Evolutionary conservation across 2,888 invertebrate genomes (phyloP), one percentile per base, ranked within the genome.

Genomic region (Andrena trimmerana): DNA sequence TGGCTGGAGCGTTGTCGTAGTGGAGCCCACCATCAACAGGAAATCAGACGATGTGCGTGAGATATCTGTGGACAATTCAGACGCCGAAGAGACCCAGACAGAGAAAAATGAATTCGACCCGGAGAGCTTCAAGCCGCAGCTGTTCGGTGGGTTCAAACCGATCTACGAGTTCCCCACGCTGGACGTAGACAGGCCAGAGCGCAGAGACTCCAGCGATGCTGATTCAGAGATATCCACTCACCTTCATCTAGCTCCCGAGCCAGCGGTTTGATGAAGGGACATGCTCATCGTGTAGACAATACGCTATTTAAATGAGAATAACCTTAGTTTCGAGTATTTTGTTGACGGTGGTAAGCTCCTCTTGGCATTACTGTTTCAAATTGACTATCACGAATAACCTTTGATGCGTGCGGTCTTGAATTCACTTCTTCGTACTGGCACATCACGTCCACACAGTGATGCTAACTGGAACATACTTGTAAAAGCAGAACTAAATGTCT

Each of bases 101-200:
- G 91, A 91, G 69, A 89, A 94, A 94, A 88, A 60, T 7, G 90
- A 90, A 74, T 96, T 96, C 87, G 96, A 96, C 89, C 94, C 96
- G 5, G 96, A 96, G 86, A 96, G 95, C 86, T 97, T 97, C 87
- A 96, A 96, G 84, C 97, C 97, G 0, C 96, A 96, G 88, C 92
- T 97, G 24, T 96, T 96, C 86, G 96, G 96, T 3, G 97, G 97
- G 0, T 97, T 97, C 88, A 95, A 96, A 88, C 97, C 97, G 0
- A 96, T 97, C 71, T 97, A 97, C 91, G 93, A 94, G 70, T 93
- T 94, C 59, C 93, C 93, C 0, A 73, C 85, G 3, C 90, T 92
- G 24, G 84, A 89, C 5, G 88, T 86, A 1, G 90, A 88, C 6
- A 60, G 76, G 10, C 48, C 77, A 27, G 81, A 81, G 7, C 67